phyloP scores from a whole-genome alignment of 35 echinoderm and acorn worm species.

The Patiria miniata region DNA sequence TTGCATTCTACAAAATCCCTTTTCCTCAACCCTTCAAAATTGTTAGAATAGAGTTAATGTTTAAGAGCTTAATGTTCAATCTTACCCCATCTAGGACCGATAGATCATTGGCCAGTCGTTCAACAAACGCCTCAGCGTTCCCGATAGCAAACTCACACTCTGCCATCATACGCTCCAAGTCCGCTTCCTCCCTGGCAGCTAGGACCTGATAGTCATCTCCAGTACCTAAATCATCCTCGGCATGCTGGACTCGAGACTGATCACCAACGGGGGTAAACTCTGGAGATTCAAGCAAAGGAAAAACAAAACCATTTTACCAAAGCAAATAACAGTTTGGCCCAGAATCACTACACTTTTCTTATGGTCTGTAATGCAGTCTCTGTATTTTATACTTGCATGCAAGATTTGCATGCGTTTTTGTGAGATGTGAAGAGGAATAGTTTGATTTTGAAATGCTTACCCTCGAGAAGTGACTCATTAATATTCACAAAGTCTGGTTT shows the following conservation, averaged over 20 bases:
- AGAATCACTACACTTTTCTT: too few species aligned
- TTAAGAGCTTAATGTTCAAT: too few species aligned
- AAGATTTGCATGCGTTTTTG: too few species aligned
- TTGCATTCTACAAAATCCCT: too few species aligned
- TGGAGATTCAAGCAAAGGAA: slow-evolving; percentile 8
- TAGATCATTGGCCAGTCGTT: slow-evolving; percentile 85
- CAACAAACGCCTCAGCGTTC: slow-evolving; percentile 94
- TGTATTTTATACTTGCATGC: too few species aligned
- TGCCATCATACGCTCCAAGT: slow-evolving; percentile 93
- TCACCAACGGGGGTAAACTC: slow-evolving; percentile 68
- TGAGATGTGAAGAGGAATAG: too few species aligned
- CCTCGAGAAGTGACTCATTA: slow-evolving; percentile 82
- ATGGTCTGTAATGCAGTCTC: too few species aligned
- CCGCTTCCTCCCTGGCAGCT: slow-evolving; percentile 80
- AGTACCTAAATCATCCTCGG: slow-evolving; percentile 62
- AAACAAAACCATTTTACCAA: too few species aligned
- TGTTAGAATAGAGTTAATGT: too few species aligned
- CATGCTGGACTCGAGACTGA: slow-evolving; percentile 41
- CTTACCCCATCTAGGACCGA: slow-evolving; percentile 97
- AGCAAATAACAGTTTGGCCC: too few species aligned
- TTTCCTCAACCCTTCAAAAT: too few species aligned
- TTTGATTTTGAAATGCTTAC: slow-evolving; percentile 27
- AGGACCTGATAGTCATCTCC: slow-evolving; percentile 95
- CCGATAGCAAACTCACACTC: slow-evolving; percentile 93
- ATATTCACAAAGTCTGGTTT: slow-evolving; percentile 95